phyloP scores from a whole-genome alignment of 2,797 vertebrate genomes.

The Phalanger gymnotis region DNA sequence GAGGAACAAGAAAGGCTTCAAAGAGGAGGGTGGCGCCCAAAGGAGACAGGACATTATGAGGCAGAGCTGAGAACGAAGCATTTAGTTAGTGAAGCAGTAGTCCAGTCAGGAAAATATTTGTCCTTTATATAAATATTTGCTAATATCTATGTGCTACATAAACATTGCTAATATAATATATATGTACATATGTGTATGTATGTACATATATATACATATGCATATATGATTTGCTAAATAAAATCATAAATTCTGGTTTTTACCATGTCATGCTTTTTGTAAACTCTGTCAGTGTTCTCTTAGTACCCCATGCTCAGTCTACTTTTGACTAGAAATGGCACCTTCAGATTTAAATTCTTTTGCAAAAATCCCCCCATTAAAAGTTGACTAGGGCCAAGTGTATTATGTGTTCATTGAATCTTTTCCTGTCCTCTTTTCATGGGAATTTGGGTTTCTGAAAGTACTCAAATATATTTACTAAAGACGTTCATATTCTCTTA shows the following conservation, averaged over 20 bases:
- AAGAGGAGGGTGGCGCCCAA: not conserved
- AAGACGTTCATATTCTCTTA: slow-evolving; percentile 37
- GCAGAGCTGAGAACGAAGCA: not conserved
- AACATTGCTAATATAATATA: not conserved
- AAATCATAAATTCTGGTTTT: not conserved
- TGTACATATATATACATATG: not conserved
- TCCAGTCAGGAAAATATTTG: not conserved
- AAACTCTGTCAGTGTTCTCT: not conserved
- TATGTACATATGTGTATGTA: not conserved
- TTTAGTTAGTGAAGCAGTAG: not conserved
- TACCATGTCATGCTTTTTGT: too few species aligned
- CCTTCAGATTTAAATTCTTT: not conserved
- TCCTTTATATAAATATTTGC: not conserved
- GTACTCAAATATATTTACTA: not conserved
- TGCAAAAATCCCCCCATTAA: not conserved
- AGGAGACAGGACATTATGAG: not conserved
- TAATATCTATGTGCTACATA: not conserved
- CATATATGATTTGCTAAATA: not conserved
- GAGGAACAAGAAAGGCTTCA: not conserved
- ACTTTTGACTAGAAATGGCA: not conserved
- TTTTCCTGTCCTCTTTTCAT: not conserved
- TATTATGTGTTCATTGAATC: not conserved
- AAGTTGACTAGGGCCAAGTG: not conserved
- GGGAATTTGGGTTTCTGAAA: not conserved
- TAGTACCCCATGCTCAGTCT: rapidly evolving